Conservation (phyloP, 2,797 vertebrate genomes). For the Sebastes umbrosus region DNA sequence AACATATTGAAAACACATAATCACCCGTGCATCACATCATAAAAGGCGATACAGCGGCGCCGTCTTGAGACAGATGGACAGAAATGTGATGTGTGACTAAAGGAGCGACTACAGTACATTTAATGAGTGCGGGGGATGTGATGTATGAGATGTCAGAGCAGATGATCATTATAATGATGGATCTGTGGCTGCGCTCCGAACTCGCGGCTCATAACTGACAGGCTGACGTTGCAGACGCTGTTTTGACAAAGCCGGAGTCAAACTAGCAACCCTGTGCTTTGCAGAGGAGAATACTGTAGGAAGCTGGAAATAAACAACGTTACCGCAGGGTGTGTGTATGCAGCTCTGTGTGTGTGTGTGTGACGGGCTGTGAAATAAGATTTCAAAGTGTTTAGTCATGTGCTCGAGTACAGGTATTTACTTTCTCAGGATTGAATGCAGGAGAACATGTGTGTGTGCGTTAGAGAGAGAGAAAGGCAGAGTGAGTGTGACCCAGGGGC, state of each 20-base stretch:
- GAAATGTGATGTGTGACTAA: conserved; percentile 59
- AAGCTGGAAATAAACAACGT: neutral
- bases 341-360: neutral
- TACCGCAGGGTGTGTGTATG: neutral
- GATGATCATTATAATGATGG: conserved; percentile 67
- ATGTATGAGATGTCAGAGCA: conserved; percentile 63
- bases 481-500: conserved; percentile 42
- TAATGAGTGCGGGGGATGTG: conserved; percentile 64
- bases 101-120: conserved; percentile 57
- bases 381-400: conserved; percentile 39
- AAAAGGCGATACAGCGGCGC: conserved; percentile 11
- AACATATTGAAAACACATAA: conserved; percentile 29
- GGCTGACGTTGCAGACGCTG: neutral
- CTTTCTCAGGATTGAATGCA: conserved; percentile 16
- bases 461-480: neutral
- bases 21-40: conserved; percentile 24
- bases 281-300: neutral
- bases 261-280: conserved; percentile 44
- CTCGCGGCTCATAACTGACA: conserved; percentile 32
- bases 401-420: conserved; percentile 49
- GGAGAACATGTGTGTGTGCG: neutral
- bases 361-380: conserved; percentile 34
- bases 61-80: conserved; percentile 50
- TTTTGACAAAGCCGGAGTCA: conserved; percentile 22
- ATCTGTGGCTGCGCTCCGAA: conserved; percentile 15